Conservation (phyloP, 1,140 invertebrate species). For the Drosophila repleta region DNA sequence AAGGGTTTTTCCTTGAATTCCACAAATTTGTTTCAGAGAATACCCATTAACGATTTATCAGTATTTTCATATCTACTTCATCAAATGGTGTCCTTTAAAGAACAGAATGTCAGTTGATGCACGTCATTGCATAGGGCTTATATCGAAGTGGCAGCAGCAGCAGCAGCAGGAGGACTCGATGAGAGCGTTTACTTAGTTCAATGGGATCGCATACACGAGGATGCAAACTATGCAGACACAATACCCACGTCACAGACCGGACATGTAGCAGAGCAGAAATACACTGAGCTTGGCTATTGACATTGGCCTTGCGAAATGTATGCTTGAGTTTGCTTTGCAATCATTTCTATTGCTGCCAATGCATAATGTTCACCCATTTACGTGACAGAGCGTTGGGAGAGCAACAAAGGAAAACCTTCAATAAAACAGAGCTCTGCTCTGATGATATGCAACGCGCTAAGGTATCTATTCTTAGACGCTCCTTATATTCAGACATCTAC, state of each 20-base stretch:
- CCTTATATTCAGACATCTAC: too few species aligned
- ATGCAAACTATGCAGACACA: background rate
- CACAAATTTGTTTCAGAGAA: background rate
- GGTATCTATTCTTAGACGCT: too few species aligned
- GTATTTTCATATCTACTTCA: background rate
- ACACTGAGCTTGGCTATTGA: constrained; percentile 15
- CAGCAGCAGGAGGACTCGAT: constrained; percentile 3
- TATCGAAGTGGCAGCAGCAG: constrained; percentile 6
- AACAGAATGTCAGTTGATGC: background rate
- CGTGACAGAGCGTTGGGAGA: background rate
- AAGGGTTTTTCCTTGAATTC: background rate
- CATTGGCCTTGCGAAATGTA: constrained; percentile 12
- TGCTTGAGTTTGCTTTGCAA: background rate
- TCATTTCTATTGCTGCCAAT: constrained; percentile 15
- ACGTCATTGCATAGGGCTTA: background rate
- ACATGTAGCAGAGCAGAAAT: background rate
- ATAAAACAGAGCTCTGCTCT: background rate
- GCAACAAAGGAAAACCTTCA: background rate
- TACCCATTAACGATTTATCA: constrained; percentile 2
- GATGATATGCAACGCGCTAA: background rate
- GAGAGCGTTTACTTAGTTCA: background rate
- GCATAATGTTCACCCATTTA: constrained; percentile 35
- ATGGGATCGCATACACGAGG: constrained; percentile 9
- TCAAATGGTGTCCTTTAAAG: background rate
- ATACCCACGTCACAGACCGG: constrained; percentile 7